Evolutionary conservation across 2,888 invertebrate genomes (phyloP).

Genomic region (Netelia melanura): DNA sequence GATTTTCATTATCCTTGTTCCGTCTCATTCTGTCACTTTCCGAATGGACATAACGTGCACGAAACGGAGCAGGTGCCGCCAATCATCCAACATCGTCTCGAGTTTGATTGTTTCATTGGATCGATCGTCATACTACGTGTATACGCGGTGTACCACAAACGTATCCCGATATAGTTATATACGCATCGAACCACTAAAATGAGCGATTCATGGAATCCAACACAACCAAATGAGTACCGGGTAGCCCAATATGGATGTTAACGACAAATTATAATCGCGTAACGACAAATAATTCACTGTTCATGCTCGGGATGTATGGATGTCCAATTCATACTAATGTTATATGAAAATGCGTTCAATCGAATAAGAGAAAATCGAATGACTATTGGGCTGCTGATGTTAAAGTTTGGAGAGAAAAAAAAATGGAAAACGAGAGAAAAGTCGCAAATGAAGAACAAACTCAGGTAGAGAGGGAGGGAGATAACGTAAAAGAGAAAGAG

Average conservation of each 20-base stretch:
- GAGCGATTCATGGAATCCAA: background rate
- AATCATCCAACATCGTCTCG: slow-evolving; percentile 10
- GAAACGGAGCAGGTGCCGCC: background rate
- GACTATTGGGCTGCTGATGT: background rate
- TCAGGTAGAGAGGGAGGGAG: background rate
- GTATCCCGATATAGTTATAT: background rate
- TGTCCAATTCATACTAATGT: background rate
- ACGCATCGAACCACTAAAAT: background rate
- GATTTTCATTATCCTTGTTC: background rate
- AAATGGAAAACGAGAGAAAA: background rate
- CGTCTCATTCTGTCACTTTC: background rate
- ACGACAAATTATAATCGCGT: background rate
- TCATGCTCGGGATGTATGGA: background rate
- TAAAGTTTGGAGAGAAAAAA: background rate
- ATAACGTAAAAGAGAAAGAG: slow-evolving; percentile 16
- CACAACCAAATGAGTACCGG: background rate
- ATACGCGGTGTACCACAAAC: background rate
- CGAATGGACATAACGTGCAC: background rate
- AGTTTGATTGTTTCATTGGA: slow-evolving; percentile 25
- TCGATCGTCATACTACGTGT: slow-evolving; percentile 1
- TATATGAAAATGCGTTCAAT: background rate
- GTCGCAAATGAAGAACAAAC: slow-evolving; percentile 2
- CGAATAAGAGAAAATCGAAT: background rate
- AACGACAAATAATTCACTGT: background rate
- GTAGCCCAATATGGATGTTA: background rate